Conservation (phyloP, 92 coral and sea anemone genomes). For the Palythoa grandis region DNA sequence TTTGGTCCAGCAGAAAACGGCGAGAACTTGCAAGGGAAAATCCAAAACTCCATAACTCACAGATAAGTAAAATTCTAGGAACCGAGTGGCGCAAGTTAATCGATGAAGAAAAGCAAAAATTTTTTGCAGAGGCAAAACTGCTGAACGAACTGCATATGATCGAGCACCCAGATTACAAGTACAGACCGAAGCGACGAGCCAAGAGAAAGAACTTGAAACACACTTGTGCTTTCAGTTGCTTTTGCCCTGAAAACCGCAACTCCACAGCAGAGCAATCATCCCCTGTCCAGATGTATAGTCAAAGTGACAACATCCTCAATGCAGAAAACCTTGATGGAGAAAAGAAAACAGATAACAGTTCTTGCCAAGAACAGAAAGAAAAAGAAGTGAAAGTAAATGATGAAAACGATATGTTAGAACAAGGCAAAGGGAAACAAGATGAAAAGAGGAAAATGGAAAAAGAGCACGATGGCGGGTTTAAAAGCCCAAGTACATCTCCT, state of each 20-base stretch:
- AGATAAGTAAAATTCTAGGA: conserved; percentile 86
- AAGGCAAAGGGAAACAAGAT: neutral
- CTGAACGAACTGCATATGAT: conserved; percentile 85
- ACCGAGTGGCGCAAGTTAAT: conserved; percentile 76
- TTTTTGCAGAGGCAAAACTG: conserved; percentile 88
- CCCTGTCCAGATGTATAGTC: conserved; percentile 14
- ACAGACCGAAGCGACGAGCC: conserved; percentile 76
- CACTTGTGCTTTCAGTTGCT: conserved; percentile 17
- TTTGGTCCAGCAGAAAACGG: conserved; percentile 86
- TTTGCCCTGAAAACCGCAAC: conserved; percentile 31
- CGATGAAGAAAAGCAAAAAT: conserved; percentile 81
- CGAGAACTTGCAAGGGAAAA: conserved; percentile 79
- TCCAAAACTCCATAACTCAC: conserved; percentile 86
- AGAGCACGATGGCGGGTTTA: neutral
- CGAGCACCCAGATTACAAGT: conserved; percentile 88
- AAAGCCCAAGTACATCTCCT: conserved; percentile 21
- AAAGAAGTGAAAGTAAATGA: neutral
- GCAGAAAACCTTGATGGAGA: conserved; percentile 19
- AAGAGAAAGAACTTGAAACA: conserved; percentile 62
- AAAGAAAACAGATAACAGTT: neutral
- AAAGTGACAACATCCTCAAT: conserved; percentile 2
- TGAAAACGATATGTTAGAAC: neutral
- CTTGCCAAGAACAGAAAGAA: conserved; percentile 15
- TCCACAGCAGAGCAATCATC: conserved; percentile 4
- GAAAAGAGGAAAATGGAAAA: neutral